Percentiles rank a stretch among this genome's conserved stretches.
These are phyloP conservation scores for Sabatieria punctata DNA, from an alignment of 2,888 invertebrate genomes.

Conservation along the genomic window DNA sequence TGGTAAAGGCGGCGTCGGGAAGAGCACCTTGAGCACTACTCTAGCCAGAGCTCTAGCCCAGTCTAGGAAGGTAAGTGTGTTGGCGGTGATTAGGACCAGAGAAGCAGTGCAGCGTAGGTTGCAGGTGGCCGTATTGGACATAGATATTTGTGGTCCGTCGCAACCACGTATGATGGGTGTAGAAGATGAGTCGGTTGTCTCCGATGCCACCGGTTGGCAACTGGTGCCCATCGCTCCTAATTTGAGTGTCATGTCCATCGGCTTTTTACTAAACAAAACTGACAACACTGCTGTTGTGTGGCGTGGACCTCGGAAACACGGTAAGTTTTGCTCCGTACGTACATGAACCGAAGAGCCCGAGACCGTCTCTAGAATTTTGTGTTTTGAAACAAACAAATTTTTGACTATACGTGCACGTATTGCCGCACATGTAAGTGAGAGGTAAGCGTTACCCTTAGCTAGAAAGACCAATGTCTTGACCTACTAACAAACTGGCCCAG, in stretches of 20 bases:
- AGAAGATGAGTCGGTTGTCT: slow-evolving; percentile 70
- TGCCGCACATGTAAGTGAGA: too few species aligned
- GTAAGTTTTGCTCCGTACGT: too few species aligned
- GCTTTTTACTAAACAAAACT: slow-evolving; percentile 69
- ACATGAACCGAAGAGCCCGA: too few species aligned
- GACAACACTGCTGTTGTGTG: slow-evolving; percentile 98
- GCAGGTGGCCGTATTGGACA: slow-evolving; percentile 78
- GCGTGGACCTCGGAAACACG: slow-evolving; percentile 97
- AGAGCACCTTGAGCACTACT: slow-evolving; percentile 87
- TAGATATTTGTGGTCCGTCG: slow-evolving; percentile 96
- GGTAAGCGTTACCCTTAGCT: too few species aligned
- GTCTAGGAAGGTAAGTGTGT: too few species aligned
- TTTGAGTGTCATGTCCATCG: slow-evolving; percentile 88
- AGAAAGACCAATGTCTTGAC: too few species aligned
- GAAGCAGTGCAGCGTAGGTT: too few species aligned
- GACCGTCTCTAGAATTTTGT: too few species aligned
- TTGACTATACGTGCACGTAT: too few species aligned
- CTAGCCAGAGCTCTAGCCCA: slow-evolving; percentile 59
- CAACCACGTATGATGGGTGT: slow-evolving; percentile 84
- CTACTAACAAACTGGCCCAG: too few species aligned
- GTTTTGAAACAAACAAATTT: too few species aligned
- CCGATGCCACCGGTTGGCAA: slow-evolving; percentile 79
- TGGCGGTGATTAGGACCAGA: too few species aligned
- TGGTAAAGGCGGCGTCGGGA: slow-evolving; percentile 97
- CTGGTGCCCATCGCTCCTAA: slow-evolving; percentile 53